Conservation (phyloP, 2,888 invertebrate species). For the Saturnia pavonia region DNA sequence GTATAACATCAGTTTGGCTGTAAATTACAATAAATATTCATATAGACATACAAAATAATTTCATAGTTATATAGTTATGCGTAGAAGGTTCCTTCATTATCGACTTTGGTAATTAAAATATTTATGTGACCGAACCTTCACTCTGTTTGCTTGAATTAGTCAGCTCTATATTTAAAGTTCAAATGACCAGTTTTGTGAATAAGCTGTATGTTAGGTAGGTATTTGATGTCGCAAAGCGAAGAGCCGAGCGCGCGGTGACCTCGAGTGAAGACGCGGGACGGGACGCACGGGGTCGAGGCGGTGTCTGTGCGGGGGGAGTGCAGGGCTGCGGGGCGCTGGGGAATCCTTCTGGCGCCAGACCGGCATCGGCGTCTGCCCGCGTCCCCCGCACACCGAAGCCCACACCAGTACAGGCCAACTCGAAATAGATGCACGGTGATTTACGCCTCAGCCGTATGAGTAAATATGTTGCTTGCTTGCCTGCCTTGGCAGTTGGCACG, state of each 20-base stretch:
- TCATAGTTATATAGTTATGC: neutral
- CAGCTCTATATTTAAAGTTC: constrained; percentile 30
- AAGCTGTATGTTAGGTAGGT: constrained; percentile 38
- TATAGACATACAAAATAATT: no score
- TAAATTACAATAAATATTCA: neutral
- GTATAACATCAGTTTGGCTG: neutral
- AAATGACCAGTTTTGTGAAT: constrained; percentile 34
- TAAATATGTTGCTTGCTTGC: constrained; percentile 77
- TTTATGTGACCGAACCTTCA: constrained; percentile 1
- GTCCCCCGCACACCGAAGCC: constrained; percentile 52
- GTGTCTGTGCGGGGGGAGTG: constrained; percentile 37
- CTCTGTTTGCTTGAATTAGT: constrained; percentile 20
- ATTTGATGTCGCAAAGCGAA: constrained; percentile 46
- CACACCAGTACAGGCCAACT: constrained; percentile 67
- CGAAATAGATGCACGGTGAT: constrained; percentile 80
- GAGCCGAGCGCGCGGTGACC: constrained; percentile 58
- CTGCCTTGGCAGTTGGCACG: constrained; percentile 68
- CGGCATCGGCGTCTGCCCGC: constrained; percentile 77
- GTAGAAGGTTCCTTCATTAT: neutral
- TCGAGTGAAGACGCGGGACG: constrained; percentile 51
- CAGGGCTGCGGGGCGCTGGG: constrained; percentile 72
- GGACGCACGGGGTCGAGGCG: constrained; percentile 46
- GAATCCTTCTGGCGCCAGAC: constrained; percentile 83
- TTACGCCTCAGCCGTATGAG: constrained; percentile 79
- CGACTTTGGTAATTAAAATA: constrained; percentile 5